Percentiles rank a stretch among this genome's conserved stretches.
These are phyloP conservation scores for Saimiri boliviensis DNA, from an alignment of 2,113 vertebrate genomes.

Conservation along the genomic window DNA sequence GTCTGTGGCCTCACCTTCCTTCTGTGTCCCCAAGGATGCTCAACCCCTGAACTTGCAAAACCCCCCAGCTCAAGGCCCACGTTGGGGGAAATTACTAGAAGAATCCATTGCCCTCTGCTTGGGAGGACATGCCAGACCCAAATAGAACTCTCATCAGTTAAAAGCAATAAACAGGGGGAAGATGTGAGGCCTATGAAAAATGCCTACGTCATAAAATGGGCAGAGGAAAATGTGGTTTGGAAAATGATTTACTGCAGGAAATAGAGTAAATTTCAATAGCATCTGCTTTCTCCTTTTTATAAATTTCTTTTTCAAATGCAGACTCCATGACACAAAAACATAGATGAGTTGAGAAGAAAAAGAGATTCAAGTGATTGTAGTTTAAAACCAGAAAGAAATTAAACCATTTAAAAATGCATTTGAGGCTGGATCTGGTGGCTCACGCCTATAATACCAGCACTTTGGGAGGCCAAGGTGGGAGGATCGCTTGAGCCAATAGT, in stretches of 20 bases:
- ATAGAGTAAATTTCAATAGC: neutral
- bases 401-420: neutral
- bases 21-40: neutral
- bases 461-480: too few species aligned
- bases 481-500: too few species aligned
- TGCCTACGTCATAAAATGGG: neutral
- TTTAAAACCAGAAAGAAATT: neutral
- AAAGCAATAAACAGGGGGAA: neutral
- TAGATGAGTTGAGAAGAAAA: neutral
- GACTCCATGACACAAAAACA: constrained; percentile 3
- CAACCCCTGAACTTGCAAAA: neutral
- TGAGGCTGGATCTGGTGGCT: too few species aligned
- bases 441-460: too few species aligned
- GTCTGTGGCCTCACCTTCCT: neutral
- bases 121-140: neutral
- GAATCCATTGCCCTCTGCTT: neutral
- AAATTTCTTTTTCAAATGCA: constrained; percentile 34
- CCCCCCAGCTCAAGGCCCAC: neutral
- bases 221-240: neutral
- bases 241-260: constrained; percentile 24
- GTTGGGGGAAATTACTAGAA: neutral
- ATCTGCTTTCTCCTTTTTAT: neutral
- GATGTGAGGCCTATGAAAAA: neutral
- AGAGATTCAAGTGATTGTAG: neutral
- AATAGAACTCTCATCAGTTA: neutral